phyloP scores from a whole-genome alignment of 2,113 vertebrate genomes.

The Psittacula cyanocephala region DNA sequence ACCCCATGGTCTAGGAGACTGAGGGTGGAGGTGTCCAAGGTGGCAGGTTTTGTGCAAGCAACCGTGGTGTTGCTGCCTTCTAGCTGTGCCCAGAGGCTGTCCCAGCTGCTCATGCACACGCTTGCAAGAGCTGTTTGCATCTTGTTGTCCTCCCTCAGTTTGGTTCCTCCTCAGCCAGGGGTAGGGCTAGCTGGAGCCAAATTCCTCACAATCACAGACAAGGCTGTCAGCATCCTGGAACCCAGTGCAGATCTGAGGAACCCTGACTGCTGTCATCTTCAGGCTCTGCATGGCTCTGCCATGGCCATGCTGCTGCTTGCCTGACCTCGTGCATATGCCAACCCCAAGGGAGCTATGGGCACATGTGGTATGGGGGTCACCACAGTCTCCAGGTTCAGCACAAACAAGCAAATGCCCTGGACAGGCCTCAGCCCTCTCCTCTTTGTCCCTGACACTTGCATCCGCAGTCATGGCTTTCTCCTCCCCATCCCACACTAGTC shows the following conservation, averaged over 20 bases:
- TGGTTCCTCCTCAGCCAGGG: background rate
- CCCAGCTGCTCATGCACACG: accelerated
- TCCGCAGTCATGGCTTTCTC: background rate
- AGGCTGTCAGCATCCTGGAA: conserved; percentile 55
- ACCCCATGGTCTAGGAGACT: background rate
- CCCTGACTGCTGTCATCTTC: conserved; percentile 11
- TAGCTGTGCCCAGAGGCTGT: background rate
- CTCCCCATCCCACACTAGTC: background rate
- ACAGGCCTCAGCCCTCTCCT: background rate
- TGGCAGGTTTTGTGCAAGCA: background rate
- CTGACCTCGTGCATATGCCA: background rate
- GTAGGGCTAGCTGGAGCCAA: conserved; percentile 3
- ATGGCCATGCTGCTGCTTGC: background rate
- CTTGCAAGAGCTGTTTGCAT: background rate
- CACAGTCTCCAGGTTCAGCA: background rate
- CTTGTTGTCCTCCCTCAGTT: background rate
- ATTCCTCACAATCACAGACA: conserved; percentile 49
- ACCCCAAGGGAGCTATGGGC: background rate
- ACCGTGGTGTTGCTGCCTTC: background rate
- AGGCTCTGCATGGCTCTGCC: background rate
- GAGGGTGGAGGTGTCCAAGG: background rate
- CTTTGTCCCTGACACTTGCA: background rate
- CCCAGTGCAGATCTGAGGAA: background rate
- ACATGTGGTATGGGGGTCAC: background rate
- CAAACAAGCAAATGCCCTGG: background rate